Evolutionary conservation across 2,797 vertebrate species (phyloP), one percentile per base, ranked within the genome.

Genomic region (Staurois parvus): DNA sequence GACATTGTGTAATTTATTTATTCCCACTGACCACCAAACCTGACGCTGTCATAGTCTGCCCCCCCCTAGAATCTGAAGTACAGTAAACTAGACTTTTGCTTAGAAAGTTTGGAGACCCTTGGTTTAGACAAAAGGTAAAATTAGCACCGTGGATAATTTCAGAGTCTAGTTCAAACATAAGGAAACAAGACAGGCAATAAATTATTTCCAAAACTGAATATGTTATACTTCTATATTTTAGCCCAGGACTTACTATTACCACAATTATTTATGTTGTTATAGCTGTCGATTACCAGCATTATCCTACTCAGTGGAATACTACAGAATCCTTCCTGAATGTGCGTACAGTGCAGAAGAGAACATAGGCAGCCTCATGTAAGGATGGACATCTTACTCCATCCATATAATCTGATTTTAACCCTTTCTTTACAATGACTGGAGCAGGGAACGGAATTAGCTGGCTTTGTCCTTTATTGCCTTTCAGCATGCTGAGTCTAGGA

Each of bases 341-440:
- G 13, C 40, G 19, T 62, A 21, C 48, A 66, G 26, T 66, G 29
- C 40, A 73, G 30, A 29, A 45, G 26, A 26, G 6, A 32, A 21
- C 17, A 59, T 32, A 32, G 9, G 13, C 64, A 62, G 10, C n/a
- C 13, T 9, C 1, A 21, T 9, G n/a, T 9, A 24, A 24, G 21
- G 29, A n/a, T 32, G 19, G 17, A n/a, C 40, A 28, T n/a, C n/a
- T 73, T 30, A 66, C 24, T 21, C 59, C 19, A 62, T 37, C 26
- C n/a, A 72, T 24, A 45, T 73, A 12, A 28, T 24, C 42, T 21
- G 37, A 17, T 52, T 52, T 19, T 69, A 52, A 10, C 64, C 24
- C 34, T 37, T 68, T 62, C 24, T 84, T 77, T 34, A 67, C 56
- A 30, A 15, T 30, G 56, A 73, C 70, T 82, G 59, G 81, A 72